These are phyloP conservation scores for Campopleginae sp. DNA, from an alignment of 2,888 invertebrate genomes.

Conservation along the genomic window DNA sequence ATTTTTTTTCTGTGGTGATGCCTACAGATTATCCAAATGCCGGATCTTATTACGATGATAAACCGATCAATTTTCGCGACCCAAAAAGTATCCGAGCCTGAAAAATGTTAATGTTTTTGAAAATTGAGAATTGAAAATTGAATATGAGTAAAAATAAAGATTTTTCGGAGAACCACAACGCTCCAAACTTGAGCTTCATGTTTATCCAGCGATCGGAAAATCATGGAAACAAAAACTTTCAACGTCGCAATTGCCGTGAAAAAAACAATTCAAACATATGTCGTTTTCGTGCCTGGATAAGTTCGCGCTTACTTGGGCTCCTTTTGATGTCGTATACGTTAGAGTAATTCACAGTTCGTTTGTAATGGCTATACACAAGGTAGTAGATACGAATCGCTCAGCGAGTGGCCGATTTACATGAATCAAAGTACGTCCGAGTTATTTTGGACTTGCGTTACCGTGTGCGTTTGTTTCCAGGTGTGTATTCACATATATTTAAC, in stretches of 20 bases:
- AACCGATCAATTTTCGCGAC: too few relatives aligned
- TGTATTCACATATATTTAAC: neutral
- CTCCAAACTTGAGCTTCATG: neutral
- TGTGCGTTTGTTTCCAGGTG: slow-evolving; percentile 29
- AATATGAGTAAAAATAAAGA: too few relatives aligned
- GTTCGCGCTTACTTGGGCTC: slow-evolving; percentile 17
- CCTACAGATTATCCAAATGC: too few relatives aligned
- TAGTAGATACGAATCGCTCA: slow-evolving; percentile 46
- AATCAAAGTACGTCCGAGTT: slow-evolving; percentile 41
- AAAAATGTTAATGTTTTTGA: too few relatives aligned
- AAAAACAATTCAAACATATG: slow-evolving; percentile 11
- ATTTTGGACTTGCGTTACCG: neutral
- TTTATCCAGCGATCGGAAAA: neutral
- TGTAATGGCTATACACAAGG: neutral
- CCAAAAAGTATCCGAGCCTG: too few relatives aligned
- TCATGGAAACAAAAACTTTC: neutral
- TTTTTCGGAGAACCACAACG: too few relatives aligned
- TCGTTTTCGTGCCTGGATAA: slow-evolving; percentile 27
- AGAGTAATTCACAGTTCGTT: slow-evolving; percentile 26
- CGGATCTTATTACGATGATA: too few relatives aligned
- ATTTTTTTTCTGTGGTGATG: too few relatives aligned
- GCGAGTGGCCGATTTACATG: slow-evolving; percentile 59
- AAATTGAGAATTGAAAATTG: too few relatives aligned
- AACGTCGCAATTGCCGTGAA: neutral
- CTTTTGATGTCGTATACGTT: slow-evolving; percentile 17